Percentiles rank a stretch among this genome's conserved stretches.
These are phyloP conservation scores for Podarcis raffonei DNA, from an alignment of 2,113 vertebrate species.

Conservation along the genomic window DNA sequence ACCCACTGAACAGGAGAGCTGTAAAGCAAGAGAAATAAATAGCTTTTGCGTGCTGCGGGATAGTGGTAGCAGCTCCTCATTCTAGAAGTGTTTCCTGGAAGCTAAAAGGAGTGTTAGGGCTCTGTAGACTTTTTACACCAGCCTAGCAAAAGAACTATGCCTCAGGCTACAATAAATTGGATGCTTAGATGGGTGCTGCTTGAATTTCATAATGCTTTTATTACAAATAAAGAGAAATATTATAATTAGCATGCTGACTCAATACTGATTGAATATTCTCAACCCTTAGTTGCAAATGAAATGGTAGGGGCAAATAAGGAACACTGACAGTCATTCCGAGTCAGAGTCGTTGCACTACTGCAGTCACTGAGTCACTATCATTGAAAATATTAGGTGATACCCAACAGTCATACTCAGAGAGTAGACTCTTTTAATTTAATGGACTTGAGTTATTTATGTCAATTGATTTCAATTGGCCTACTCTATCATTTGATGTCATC, in stretches of 20 bases:
- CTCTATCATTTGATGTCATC: too few species aligned
- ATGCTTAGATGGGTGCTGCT: neutral
- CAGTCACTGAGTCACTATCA: neutral
- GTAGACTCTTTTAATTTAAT: too few species aligned
- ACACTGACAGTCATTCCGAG: too few species aligned
- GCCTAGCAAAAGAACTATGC: neutral
- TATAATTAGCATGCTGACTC: slow-evolving; percentile 13
- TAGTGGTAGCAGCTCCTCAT: neutral
- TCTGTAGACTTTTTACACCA: slow-evolving; percentile 8
- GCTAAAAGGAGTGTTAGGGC: neutral
- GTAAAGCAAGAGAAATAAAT: slow-evolving; percentile 20
- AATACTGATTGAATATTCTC: slow-evolving; percentile 5
- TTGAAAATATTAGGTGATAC: neutral
- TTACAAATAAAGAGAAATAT: slow-evolving; percentile 9
- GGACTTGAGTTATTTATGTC: too few species aligned
- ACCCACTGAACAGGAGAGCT: neutral
- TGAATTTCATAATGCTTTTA: slow-evolving; percentile 20
- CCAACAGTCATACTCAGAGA: too few species aligned
- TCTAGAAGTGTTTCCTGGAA: neutral
- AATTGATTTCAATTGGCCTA: too few species aligned
- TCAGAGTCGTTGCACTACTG: too few species aligned
- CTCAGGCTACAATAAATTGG: slow-evolving; percentile 4
- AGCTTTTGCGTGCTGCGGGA: rapidly evolving
- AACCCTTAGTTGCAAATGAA: slow-evolving; percentile 24
- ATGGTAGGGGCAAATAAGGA: slow-evolving; percentile 18